Percentiles rank a stretch among this genome's conserved stretches.
These are phyloP conservation scores for Oostethus manadensis DNA, from an alignment of 2,113 vertebrate genomes.

Conservation along the genomic window DNA sequence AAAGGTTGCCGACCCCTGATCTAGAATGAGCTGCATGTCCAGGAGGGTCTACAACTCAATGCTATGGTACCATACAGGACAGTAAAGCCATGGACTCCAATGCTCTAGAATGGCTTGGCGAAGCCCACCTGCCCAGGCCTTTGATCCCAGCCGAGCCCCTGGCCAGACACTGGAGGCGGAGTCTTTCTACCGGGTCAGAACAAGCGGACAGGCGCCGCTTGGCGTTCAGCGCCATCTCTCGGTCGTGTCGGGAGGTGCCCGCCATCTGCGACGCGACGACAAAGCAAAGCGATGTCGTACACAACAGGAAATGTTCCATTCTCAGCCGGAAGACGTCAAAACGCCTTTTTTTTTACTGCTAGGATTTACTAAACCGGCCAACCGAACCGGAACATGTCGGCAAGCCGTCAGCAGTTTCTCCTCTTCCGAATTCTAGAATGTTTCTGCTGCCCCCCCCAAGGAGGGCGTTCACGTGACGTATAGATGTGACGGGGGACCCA, in stretches of 20 bases:
- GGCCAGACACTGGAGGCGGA: conserved; percentile 82
- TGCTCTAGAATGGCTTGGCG: neutral
- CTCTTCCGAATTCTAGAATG: no score
- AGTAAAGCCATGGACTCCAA: no score
- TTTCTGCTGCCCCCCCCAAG: no score
- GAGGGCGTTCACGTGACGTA: no score
- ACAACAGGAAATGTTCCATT: neutral
- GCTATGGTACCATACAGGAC: no score
- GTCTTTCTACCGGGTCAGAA: conserved; percentile 78
- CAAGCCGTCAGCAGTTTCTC: no score
- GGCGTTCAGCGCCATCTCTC: conserved; percentile 79
- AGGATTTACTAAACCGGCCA: no score
- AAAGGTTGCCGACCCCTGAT: no score
- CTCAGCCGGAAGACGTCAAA: neutral
- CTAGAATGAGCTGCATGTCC: no score
- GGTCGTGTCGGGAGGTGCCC: conserved; percentile 84
- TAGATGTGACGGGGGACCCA: no score
- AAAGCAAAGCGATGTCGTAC: neutral
- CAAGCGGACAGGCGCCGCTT: conserved; percentile 67
- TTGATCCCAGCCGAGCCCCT: conserved; percentile 90
- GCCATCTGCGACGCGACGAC: conserved; percentile 71
- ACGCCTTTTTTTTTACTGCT: neutral
- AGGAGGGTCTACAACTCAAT: no score
- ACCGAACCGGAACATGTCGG: no score
- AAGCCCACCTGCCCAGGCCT: conserved; percentile 80